Evolutionary conservation across 2,888 invertebrate genomes (phyloP).

Genomic region (Zygogramma bicolorata): DNA sequence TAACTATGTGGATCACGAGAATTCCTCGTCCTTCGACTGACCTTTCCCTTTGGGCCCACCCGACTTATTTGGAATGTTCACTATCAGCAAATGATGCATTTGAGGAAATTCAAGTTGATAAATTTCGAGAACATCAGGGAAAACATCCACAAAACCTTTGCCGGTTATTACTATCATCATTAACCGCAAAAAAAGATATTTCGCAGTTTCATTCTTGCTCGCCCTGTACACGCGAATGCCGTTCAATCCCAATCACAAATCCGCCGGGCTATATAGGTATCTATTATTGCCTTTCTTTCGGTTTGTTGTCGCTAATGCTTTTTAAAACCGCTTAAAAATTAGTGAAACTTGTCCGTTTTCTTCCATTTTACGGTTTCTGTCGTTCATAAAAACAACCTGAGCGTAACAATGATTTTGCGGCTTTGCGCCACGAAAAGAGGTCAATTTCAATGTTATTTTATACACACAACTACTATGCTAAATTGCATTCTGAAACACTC

Average conservation of each 20-base stretch:
- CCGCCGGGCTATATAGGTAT: background rate
- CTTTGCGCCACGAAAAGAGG: slow-evolving; percentile 3
- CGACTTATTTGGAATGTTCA: too few relatives aligned
- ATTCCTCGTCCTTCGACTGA: too few relatives aligned
- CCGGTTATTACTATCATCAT: too few relatives aligned
- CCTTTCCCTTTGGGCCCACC: too few relatives aligned
- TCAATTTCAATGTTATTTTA: slow-evolving; percentile 8
- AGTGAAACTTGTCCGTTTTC: slow-evolving; percentile 13
- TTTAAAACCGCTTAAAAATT: slow-evolving; percentile 4
- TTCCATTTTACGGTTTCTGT: slow-evolving; percentile 2
- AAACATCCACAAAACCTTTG: too few relatives aligned
- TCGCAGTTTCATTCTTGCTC: background rate
- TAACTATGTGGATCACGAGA: too few relatives aligned
- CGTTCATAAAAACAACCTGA: slow-evolving; percentile 8
- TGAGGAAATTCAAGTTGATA: too few relatives aligned
- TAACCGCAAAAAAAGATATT: too few relatives aligned
- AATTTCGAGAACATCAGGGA: too few relatives aligned
- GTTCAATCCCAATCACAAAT: background rate
- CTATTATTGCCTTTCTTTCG: background rate
- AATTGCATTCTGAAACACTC: background rate
- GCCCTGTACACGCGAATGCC: background rate
- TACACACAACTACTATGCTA: background rate
- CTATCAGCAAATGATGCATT: too few relatives aligned
- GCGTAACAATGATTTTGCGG: slow-evolving; percentile 18
- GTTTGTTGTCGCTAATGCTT: background rate